Percentiles rank a stretch among this genome's conserved stretches.
Evolutionary conservation across 2,113 vertebrate genomes (phyloP).

Genomic region (Hoplias malabaricus): DNA sequence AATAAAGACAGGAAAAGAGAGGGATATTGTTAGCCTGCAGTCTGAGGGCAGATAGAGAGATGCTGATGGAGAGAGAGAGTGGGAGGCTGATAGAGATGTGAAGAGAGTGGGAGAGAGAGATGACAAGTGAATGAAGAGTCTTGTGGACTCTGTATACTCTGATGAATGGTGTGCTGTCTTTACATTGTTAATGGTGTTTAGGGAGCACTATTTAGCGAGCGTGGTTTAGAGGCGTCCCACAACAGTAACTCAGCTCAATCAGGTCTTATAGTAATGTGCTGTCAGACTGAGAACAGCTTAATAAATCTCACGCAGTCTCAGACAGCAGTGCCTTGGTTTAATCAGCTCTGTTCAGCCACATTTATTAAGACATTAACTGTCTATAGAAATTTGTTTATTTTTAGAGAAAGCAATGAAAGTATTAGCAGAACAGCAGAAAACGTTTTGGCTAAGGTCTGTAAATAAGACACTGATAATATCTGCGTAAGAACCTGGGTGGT

Average conservation of each 20-base stretch:
- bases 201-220: slow-evolving; percentile 50
- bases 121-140: slow-evolving; percentile 27
- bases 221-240: slow-evolving; percentile 38
- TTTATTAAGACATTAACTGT: too few species aligned
- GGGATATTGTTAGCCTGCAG: too few species aligned
- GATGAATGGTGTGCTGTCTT: slow-evolving; percentile 51
- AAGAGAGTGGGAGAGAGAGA: slow-evolving; percentile 14
- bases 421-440: too few species aligned
- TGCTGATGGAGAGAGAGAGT: neutral
- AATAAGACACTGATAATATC: too few species aligned
- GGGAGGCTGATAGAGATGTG: slow-evolving; percentile 11
- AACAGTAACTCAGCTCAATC: slow-evolving; percentile 30
- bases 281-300: neutral
- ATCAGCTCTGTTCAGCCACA: neutral
- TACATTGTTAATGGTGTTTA: slow-evolving; percentile 50
- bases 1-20: too few species aligned
- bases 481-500: too few species aligned
- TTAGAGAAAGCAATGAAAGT: too few species aligned
- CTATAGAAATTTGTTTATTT: too few species aligned
- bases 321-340: neutral
- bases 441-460: too few species aligned
- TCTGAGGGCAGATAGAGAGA: neutral
- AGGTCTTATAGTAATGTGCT: slow-evolving; percentile 30
- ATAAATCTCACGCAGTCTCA: neutral
- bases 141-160: slow-evolving; percentile 13